Percentiles rank a stretch among this genome's conserved stretches.
These are phyloP conservation scores for Branchellion lobata DNA, from an alignment of 2,888 invertebrate species.

Conservation along the genomic window DNA sequence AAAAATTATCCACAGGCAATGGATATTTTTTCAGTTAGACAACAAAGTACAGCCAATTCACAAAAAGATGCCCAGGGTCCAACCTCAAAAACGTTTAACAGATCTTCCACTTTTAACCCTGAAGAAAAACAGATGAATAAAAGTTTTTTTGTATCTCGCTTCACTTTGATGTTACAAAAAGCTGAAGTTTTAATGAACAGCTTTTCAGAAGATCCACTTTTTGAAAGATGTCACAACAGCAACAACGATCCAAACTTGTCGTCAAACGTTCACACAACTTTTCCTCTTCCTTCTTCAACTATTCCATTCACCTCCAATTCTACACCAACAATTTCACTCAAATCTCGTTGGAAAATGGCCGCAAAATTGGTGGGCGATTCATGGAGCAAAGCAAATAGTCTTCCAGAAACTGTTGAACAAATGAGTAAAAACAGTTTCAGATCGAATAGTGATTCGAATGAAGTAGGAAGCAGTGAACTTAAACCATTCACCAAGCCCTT, in stretches of 20 bases:
- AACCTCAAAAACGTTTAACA: neutral
- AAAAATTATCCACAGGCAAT: too few species aligned
- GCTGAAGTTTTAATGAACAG: conserved; percentile 28
- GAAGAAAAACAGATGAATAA: neutral
- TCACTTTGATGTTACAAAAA: conserved; percentile 31
- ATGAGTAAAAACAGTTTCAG: conserved; percentile 10
- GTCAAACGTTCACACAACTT: neutral
- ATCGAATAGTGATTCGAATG: conserved; percentile 3
- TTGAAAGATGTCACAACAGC: neutral
- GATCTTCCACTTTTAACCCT: neutral
- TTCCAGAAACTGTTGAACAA: conserved; percentile 35
- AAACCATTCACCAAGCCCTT: neutral
- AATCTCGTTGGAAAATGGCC: conserved; percentile 32
- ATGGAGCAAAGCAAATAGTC: conserved; percentile 36
- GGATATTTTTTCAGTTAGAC: too few species aligned
- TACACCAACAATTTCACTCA: neutral
- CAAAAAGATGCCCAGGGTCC: too few species aligned
- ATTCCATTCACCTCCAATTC: conserved; percentile 1
- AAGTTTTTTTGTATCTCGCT: conserved; percentile 24
- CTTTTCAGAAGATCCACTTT: conserved; percentile 4
- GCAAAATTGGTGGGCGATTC: conserved; percentile 38
- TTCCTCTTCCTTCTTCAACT: neutral
- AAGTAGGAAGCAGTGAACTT: neutral
- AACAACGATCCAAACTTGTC: neutral
- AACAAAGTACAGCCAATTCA: neutral